Evolutionary conservation across 2,888 invertebrate genomes (phyloP).

Genomic region (Panzeria rudis): DNA sequence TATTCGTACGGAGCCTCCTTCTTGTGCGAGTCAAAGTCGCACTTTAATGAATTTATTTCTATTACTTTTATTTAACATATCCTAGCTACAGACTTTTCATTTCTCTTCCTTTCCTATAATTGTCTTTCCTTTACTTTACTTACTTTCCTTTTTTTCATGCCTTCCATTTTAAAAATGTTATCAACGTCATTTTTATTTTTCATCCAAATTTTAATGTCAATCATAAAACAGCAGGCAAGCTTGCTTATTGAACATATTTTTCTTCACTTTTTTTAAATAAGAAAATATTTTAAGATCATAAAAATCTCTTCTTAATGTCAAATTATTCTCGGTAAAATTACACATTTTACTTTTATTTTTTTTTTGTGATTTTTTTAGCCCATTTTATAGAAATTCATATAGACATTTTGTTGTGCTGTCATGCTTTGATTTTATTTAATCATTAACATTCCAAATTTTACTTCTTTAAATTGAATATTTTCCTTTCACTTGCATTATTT

Average conservation of each 20-base stretch:
- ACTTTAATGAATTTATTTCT: too few species aligned
- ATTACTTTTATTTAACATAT: too few species aligned
- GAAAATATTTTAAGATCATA: neutral
- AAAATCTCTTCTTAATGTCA: neutral
- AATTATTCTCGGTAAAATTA: neutral
- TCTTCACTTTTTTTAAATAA: neutral
- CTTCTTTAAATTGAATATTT: constrained; percentile 1
- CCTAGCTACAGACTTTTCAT: too few species aligned
- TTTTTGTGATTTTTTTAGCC: neutral
- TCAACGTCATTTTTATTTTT: neutral
- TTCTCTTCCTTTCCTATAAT: too few species aligned
- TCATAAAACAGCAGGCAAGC: constrained; percentile 4
- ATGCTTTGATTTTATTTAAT: neutral
- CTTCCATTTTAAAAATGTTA: neutral
- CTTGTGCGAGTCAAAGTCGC: too few species aligned
- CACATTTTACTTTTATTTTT: neutral
- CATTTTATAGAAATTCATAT: neutral
- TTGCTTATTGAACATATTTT: neutral
- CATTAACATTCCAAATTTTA: neutral
- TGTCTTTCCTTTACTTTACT: too few species aligned
- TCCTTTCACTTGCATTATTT: neutral
- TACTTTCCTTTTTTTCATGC: neutral
- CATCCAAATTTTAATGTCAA: neutral
- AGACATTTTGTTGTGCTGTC: neutral
- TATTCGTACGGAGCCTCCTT: too few species aligned